Evolutionary conservation across 2,797 vertebrate species (phyloP), one percentile per base, ranked within the genome.

Genomic region (Mormyrus hasselquistii): DNA sequence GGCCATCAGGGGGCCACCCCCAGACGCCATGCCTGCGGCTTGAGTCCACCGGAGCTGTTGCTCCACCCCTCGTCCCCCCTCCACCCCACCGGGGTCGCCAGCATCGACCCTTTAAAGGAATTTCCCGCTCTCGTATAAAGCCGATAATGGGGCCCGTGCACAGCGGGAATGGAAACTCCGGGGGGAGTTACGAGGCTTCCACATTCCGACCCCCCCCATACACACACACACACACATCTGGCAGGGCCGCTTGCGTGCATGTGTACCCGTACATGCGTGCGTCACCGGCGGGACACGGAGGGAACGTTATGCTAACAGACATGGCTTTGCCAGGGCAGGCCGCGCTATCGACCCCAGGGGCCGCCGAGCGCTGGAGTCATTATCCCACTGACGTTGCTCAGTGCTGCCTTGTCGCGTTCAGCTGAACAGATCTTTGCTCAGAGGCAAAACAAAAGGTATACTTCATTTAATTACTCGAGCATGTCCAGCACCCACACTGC

Each of bases 101-200:
- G 5, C 87, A 86, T 89, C 88, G 79, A 88, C 88, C 69, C 91
- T 89, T 94, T 93, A 93, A 92, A 95, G 94, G 95, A 97, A 96
- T 96, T 96, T 96, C 94, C 94, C 96, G 92, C 90, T 94, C 93
- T 94, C 93, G 91, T 95, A 94, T 96, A 96, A 96, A 97, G 95
- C 93, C 95, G 95, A 96, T 96, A 96, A 96, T 94, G 94, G 95
- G 94, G 95, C 94, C 94, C 95, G 94, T 93, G 85, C 95, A 89
- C 93, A 93, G 94, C 95, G 91, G 95, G 95, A 96, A 94, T 91
- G 94, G 95, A 96, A 96, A 96, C 94, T 95, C 93, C 89, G 94
- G 95, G 95, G 94, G 95, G 92, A 94, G 92, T 95, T 95, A 90
- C 88, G 94, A 95, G 95, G 84, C 0, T 88, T 89, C 57, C 90